Conservation (phyloP, 2,888 invertebrate species). For the Brassicogethes aeneus region DNA sequence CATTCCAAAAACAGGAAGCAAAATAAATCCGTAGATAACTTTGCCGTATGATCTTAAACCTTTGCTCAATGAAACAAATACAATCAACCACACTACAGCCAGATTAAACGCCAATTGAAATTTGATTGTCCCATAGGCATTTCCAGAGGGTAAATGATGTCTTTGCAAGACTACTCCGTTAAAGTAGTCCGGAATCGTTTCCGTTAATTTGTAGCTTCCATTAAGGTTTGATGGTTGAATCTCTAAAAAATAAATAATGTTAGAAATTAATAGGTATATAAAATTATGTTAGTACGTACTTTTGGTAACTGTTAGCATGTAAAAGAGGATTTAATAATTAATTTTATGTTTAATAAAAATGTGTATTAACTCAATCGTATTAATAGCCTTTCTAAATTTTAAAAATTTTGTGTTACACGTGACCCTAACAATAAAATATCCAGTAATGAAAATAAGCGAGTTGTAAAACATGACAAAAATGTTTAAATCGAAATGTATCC, state of each 20-base stretch:
- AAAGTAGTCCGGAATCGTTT: slow-evolving; percentile 78
- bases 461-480: no score
- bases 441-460: no score
- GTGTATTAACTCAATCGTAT: no score
- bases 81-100: slow-evolving; percentile 84
- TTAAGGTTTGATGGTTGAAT: slow-evolving; percentile 27
- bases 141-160: slow-evolving; percentile 35
- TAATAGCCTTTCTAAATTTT: no score
- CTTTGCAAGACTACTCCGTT: slow-evolving; percentile 76
- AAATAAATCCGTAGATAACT: slow-evolving; percentile 70
- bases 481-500: no score
- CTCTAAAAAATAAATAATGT: slow-evolving; percentile 25
- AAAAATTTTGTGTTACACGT: no score
- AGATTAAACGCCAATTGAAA: slow-evolving; percentile 86
- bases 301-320: background rate
- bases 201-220: slow-evolving; percentile 51
- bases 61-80: slow-evolving; percentile 81
- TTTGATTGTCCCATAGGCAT: slow-evolving; percentile 55
- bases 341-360: no score
- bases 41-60: slow-evolving; percentile 78
- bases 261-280: background rate
- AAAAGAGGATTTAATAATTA: no score
- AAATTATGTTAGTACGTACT: background rate
- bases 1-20: slow-evolving; percentile 69
- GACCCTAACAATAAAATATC: no score